Evolutionary conservation across 64 coral and sea anemone genomes (phyloP).

Genomic region (Montipora foliosa): DNA sequence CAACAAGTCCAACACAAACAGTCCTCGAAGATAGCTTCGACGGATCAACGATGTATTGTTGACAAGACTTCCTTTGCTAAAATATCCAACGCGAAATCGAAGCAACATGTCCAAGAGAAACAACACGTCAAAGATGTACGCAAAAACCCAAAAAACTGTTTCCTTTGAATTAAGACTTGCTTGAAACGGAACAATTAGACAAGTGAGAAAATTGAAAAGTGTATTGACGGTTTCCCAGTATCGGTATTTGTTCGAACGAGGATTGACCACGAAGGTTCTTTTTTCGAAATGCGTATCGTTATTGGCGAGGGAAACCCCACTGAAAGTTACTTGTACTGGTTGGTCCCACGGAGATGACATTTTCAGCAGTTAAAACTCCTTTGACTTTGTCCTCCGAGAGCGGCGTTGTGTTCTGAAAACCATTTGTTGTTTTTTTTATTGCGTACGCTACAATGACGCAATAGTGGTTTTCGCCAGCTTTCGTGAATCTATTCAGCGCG

Average conservation of each 20-base stretch:
- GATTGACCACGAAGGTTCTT: constrained; percentile 21
- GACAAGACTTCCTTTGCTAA: constrained; percentile 77
- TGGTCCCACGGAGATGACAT: constrained; percentile 35
- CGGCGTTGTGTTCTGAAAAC: not conserved
- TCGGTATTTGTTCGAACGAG: constrained; percentile 62
- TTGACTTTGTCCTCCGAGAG: not conserved
- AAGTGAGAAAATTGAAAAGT: constrained; percentile 58
- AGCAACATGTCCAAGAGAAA: constrained; percentile 77
- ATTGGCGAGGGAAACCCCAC: constrained; percentile 65
- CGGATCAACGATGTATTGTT: constrained; percentile 60
- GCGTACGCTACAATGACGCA: constrained; percentile 6
- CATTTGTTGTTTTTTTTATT: not conserved
- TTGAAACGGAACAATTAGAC: constrained; percentile 80
- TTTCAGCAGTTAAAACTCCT: not conserved
- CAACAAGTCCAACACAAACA: constrained; percentile 64
- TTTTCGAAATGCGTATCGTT: constrained; percentile 30
- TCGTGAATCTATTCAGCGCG: too few relatives aligned
- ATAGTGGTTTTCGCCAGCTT: not conserved
- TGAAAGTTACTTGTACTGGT: constrained; percentile 81
- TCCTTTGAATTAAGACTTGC: constrained; percentile 72
- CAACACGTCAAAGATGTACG: constrained; percentile 65
- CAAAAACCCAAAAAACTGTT: constrained; percentile 35
- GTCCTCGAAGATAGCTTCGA: constrained; percentile 55
- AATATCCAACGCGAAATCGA: constrained; percentile 76
- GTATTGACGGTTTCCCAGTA: constrained; percentile 68